phyloP scores from a whole-genome alignment of 2,797 vertebrate genomes.

The Xenopus petersii region DNA sequence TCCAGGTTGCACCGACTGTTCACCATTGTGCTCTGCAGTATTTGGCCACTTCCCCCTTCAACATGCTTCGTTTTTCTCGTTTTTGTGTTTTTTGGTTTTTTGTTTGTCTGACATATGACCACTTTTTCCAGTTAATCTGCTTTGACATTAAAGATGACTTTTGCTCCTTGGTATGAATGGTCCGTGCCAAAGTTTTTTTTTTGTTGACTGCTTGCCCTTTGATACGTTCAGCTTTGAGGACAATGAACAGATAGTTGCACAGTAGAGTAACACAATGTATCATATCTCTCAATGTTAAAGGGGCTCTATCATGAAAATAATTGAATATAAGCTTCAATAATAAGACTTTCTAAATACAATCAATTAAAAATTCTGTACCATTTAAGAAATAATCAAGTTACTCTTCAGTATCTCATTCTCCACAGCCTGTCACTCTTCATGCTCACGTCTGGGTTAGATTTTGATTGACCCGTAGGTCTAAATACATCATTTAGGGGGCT shows the following conservation, averaged over 20 bases:
- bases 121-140: slow-evolving; percentile 17
- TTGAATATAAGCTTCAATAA: no score
- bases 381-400: no score
- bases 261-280: not conserved
- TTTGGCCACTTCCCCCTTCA: not conserved
- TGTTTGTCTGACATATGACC: slow-evolving; percentile 11
- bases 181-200: not conserved
- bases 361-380: no score
- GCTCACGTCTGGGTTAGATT: no score
- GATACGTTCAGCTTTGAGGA: slow-evolving; percentile 7
- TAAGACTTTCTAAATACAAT: no score
- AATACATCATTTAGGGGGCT: no score
- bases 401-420: no score
- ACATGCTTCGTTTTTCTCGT: slow-evolving; percentile 5
- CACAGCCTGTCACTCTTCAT: no score
- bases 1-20: slow-evolving; percentile 13
- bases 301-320: no score
- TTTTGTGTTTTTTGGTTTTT: not conserved
- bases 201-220: slow-evolving; percentile 18
- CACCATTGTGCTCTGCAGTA: slow-evolving; percentile 25
- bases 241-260: slow-evolving; percentile 11
- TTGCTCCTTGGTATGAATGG: slow-evolving; percentile 15
- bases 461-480: no score
- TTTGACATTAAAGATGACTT: slow-evolving; percentile 28
- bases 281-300: no score